Base-by-base conservation (phyloP, 1,140 invertebrate species). In the Campodea augens region DNA sequence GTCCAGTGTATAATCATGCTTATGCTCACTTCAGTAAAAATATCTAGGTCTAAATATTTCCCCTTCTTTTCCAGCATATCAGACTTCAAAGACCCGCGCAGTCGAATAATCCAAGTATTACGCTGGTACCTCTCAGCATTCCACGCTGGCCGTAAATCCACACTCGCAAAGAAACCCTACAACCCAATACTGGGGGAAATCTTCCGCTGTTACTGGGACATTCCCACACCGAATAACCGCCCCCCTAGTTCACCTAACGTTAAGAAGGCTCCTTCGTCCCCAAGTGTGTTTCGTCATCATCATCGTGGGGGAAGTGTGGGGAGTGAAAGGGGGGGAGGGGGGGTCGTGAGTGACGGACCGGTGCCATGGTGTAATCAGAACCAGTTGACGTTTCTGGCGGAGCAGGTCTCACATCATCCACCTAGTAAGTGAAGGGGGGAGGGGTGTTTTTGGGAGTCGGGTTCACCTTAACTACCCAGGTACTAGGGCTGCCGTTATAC, bases 371-470 rank as follows among this genome's bases (percentile, higher is more conserved):
- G 80, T 56, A 70, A 68, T 4, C 66, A 72, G 27, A 71, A 82
- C 62, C 81, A 90, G 55, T 69, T 92, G 3, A 75, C 77, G 5
- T 98, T 97, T 64, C 74, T 93, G 47, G 91, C 93, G 2, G 95
- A 98, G 65, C 95, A 98, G 69, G 95, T 99, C 3, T 97, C 90
- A 7, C 95, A 99, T 71, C 95, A 98, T 72, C 96, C 95, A 10
- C 95, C 95, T 50, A 83, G 85, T 86, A 69, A 68, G 62, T 58
- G 24, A 43, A 12, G 12, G n/a, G n/a, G 10, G 18, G n/a, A 13
- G 25, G 25, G 5, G 32, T 23, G 10, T 5, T 41, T 7, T 4
- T 40, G 36, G n/a, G 44, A 40, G 22, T 38, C 27, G 41, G 3
- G n/a, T 25, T 21, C 32, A 24, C 18, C n/a, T 40, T n/a, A n/a